A percentile compares a stretch with the other conserved stretches of the same genome.
Conservation (phyloP, 2,888 invertebrate species). For the Habroteleia sp. region DNA sequence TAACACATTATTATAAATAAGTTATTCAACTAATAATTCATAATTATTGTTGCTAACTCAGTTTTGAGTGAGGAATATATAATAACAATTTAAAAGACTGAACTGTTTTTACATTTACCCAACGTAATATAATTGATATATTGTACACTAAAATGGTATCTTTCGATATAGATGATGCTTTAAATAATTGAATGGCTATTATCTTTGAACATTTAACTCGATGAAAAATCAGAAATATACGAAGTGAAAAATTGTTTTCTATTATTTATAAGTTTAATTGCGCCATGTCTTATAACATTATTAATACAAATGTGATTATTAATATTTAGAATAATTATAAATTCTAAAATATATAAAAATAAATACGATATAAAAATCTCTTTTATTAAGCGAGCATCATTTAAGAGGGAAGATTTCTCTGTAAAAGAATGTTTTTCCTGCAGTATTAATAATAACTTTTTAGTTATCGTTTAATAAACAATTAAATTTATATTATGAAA, state of each 20-base stretch:
- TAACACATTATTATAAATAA: conserved; percentile 37
- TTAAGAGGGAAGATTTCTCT: conserved; percentile 3
- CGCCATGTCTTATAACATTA: conserved; percentile 22
- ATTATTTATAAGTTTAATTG: conserved; percentile 21
- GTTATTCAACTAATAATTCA: conserved; percentile 49
- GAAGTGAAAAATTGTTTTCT: background rate
- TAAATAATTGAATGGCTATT: too few species aligned
- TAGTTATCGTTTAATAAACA: conserved; percentile 13
- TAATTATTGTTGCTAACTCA: conserved; percentile 55
- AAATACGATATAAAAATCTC: background rate
- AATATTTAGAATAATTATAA: conserved; percentile 38
- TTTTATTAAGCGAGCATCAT: background rate
- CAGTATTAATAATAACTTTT: conserved; percentile 47
- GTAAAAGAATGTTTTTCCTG: conserved; percentile 17
- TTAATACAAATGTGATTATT: conserved; percentile 31
- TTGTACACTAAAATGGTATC: too few species aligned
- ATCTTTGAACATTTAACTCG: too few species aligned
- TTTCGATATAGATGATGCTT: too few species aligned
- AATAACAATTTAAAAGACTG: conserved; percentile 61
- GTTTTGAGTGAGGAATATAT: conserved; percentile 48
- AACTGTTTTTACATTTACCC: conserved; percentile 60
- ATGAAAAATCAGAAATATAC: background rate
- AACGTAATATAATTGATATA: conserved; percentile 32
- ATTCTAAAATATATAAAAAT: conserved; percentile 32
- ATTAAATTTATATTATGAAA: background rate